phyloP scores from a whole-genome alignment of 2,797 vertebrate genomes.

The Coregonus suidteri region DNA sequence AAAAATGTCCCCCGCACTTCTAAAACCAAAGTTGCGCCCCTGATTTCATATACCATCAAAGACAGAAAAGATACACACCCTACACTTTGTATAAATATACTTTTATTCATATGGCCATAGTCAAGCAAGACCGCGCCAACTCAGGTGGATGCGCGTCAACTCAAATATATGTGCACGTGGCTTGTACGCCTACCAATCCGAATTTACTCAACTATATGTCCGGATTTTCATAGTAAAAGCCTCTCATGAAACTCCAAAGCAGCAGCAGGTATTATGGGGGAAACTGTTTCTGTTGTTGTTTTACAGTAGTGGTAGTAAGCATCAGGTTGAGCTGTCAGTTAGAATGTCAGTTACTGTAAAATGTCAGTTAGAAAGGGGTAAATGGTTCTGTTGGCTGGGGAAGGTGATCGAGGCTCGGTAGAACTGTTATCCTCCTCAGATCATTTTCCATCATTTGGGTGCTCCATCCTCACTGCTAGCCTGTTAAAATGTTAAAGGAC shows the following conservation, averaged over 20 bases:
- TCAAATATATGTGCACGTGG: neutral
- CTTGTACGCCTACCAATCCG: neutral
- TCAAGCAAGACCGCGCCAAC: neutral
- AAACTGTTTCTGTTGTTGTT: neutral
- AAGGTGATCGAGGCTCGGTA: conserved; percentile 34
- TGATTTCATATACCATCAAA: neutral
- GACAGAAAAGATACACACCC: neutral
- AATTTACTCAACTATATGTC: neutral
- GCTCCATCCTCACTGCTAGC: too few species aligned
- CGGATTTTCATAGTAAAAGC: too few species aligned
- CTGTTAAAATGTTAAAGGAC: neutral
- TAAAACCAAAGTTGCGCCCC: too few species aligned
- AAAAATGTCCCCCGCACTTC: too few species aligned
- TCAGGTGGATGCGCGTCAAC: neutral
- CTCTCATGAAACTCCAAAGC: too few species aligned
- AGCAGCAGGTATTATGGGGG: too few species aligned
- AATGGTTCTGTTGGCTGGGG: conserved; percentile 69
- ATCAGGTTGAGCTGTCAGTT: conserved; percentile 9
- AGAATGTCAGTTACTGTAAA: neutral
- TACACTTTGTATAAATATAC: neutral
- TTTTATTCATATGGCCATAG: neutral
- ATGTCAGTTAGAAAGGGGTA: conserved; percentile 27
- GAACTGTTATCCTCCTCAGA: conserved; percentile 13
- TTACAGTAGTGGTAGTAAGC: neutral
- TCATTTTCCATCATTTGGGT: conserved; percentile 11